Evolutionary conservation across 2,888 invertebrate genomes (phyloP).

Genomic region (Eupithecia insigniata): DNA sequence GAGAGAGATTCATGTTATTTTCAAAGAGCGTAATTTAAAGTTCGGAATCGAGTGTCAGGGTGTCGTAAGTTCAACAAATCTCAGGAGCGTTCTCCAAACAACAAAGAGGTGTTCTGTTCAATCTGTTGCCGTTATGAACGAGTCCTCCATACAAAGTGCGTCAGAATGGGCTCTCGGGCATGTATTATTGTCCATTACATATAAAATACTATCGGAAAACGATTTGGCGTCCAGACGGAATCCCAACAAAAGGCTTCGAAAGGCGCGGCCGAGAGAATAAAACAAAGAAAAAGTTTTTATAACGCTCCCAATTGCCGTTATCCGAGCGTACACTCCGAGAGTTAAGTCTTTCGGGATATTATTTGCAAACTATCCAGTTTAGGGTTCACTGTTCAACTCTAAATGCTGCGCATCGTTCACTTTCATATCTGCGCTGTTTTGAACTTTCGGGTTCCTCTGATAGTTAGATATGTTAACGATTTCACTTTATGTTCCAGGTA

Average conservation of each 20-base stretch:
- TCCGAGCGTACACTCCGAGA: conserved; percentile 50
- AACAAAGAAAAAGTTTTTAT: conserved; percentile 78
- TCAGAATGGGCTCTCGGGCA: conserved; percentile 58
- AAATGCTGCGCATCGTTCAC: conserved; percentile 14
- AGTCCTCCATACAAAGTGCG: conserved; percentile 50
- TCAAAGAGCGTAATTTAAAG: background rate
- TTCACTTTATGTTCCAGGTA: conserved; percentile 8
- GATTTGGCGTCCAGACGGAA: conserved; percentile 70
- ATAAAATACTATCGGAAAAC: conserved; percentile 79
- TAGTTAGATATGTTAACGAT: conserved; percentile 1
- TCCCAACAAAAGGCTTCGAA: conserved; percentile 46
- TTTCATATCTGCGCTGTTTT: background rate
- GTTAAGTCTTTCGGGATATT: conserved; percentile 44
- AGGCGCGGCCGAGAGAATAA: conserved; percentile 57
- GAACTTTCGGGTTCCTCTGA: background rate
- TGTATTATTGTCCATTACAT: conserved; percentile 77
- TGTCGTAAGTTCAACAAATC: background rate
- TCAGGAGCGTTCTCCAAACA: conserved; percentile 22
- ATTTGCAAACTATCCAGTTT: conserved; percentile 39
- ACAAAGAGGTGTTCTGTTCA: conserved; percentile 37
- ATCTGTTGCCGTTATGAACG: conserved; percentile 47
- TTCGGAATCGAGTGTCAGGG: background rate
- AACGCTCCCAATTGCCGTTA: conserved; percentile 63
- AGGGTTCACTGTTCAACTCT: conserved; percentile 23
- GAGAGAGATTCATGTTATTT: background rate